Evolutionary conservation across 1,140 invertebrate genomes (phyloP), one percentile per base, ranked within the genome.

Genomic region (Caerostris darwini): DNA sequence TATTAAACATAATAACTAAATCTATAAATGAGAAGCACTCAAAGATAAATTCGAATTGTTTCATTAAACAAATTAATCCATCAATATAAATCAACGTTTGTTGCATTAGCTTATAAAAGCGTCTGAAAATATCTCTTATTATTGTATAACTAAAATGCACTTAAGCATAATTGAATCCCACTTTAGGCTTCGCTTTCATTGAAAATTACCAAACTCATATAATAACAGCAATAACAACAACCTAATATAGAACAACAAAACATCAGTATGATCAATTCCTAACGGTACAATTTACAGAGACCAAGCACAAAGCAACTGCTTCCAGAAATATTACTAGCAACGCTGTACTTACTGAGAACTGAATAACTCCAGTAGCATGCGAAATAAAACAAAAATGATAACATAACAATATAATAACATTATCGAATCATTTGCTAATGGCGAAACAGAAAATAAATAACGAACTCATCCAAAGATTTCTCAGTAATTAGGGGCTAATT

Each of bases 401-500:
- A 53, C 34, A 8, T 8, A 77, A 77, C 69, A 77, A 77, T 77
- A 34, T 53, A 53, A 17, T 77, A 77, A 77, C 19, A 50, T 12
- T 34, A 77, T 53, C 69, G 69, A 77, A 34, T 81, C 89, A 82
- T 91, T 61, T 61, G 71, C 71, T 91, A 91, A 82, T 91, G 71
- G 89, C 8, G 71, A 54, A 91, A 59, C 10, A 61, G 59, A 71
- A 91, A 91, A 91, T 82, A 82, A 91, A 91, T 59, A 34, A 7
- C 54, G 54, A 71, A 77, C n/a, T 90, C 67, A 90, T 56, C 67
- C 54, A 8, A 58, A 90, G 77, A 91, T 91, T 91, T 58, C 71
- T 77, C 69, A 58, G 71, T 91, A 91, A 91, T 91, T 91, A 91
- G 69, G 12, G 59, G 12, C 89, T 91, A 91, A 91, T 91, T 91